phyloP scores from a whole-genome alignment of 2,113 vertebrate species.

The Alosa alosa region DNA sequence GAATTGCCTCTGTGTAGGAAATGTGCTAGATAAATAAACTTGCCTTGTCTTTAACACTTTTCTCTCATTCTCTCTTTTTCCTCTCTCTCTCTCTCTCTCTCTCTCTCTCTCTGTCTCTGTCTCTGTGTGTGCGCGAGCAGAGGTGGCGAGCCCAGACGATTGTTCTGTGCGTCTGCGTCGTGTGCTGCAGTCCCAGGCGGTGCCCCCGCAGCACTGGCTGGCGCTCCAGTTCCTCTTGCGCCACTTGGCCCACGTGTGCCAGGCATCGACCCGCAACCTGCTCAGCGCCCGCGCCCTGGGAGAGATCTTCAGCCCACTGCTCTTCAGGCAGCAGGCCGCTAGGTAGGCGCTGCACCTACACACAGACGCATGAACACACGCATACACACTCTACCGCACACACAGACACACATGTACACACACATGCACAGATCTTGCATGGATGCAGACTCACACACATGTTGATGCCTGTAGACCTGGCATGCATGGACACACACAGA shows the following conservation, averaged over 20 bases:
- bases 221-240: conserved; percentile 89
- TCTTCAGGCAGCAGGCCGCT: conserved; percentile 83
- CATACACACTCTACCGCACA: background rate
- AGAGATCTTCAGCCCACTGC: conserved; percentile 90
- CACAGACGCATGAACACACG: background rate
- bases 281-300: conserved; percentile 80
- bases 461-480: too few species aligned
- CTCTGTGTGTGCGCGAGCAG: conserved; percentile 60
- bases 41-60: conserved; percentile 36
- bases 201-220: conserved; percentile 93
- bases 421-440: too few species aligned
- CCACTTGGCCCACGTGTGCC: conserved; percentile 88
- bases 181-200: conserved; percentile 77
- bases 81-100: conserved; percentile 51
- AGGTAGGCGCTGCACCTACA: conserved; percentile 65
- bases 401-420: background rate
- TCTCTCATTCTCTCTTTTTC: conserved; percentile 44
- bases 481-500: too few species aligned
- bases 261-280: conserved; percentile 82
- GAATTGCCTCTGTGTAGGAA: too few species aligned
- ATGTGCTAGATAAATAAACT: too few species aligned
- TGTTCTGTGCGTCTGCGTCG: conserved; percentile 82
- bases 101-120: conserved; percentile 46
- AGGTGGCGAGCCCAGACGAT: conserved; percentile 84
- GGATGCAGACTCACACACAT: background rate